Evolutionary conservation across 2,113 vertebrate species (phyloP).

Genomic region (Phocoena sinus): DNA sequence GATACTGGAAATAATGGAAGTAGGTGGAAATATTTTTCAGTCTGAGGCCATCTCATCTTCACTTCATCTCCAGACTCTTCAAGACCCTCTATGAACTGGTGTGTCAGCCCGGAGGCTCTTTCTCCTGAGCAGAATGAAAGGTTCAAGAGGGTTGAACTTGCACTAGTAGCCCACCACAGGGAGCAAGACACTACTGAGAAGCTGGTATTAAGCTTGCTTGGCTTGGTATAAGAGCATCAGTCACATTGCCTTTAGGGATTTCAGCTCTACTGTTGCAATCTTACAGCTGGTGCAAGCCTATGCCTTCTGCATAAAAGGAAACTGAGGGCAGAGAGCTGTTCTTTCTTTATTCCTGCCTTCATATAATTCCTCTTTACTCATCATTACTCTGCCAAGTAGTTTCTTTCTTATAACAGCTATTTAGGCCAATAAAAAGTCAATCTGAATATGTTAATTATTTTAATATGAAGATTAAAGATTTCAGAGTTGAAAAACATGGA

Average conservation of each 20-base stretch:
- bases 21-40: neutral
- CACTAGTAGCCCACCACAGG: neutral
- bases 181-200: neutral
- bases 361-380: constrained; percentile 12
- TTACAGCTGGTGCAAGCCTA: neutral
- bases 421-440: constrained; percentile 6
- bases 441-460: constrained; percentile 9
- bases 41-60: neutral
- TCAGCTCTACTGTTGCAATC: neutral
- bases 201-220: neutral
- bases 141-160: neutral
- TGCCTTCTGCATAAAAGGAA: neutral
- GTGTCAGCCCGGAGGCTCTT: neutral
- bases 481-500: constrained; percentile 16
- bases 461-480: constrained; percentile 40
- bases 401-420: neutral
- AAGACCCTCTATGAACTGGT: neutral
- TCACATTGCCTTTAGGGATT: neutral
- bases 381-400: neutral
- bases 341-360: neutral
- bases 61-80: neutral
- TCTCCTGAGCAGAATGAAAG: constrained; percentile 11
- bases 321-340: neutral
- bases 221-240: neutral
- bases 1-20: neutral